These are phyloP conservation scores for Hydrophis major DNA, from an alignment of 2,797 vertebrate genomes.

Conservation along the genomic window DNA sequence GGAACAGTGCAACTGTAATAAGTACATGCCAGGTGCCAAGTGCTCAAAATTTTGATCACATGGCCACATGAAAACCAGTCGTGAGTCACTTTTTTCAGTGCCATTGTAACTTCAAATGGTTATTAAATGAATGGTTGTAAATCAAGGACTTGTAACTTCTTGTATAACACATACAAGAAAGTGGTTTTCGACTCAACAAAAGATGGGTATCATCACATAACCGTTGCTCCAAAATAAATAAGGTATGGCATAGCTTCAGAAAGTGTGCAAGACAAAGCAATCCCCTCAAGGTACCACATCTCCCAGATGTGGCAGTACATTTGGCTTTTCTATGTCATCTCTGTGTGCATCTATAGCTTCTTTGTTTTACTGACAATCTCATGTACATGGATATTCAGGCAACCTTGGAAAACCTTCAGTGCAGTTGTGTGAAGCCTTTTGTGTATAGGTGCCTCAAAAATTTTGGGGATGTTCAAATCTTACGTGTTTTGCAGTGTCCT, in stretches of 20 bases:
- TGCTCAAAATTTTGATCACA: not conserved
- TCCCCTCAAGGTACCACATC: not conserved
- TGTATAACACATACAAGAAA: constrained; percentile 47
- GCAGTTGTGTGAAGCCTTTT: not conserved
- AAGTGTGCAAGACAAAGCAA: not conserved
- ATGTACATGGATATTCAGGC: not conserved
- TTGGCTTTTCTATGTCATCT: not conserved
- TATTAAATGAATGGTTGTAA: not conserved
- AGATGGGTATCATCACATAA: not conserved
- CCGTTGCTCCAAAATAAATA: not conserved
- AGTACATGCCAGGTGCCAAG: not conserved
- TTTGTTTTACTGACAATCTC: not conserved
- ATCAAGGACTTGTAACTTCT: not conserved
- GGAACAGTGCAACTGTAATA: not conserved
- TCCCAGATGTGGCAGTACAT: not conserved
- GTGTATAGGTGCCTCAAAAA: not conserved
- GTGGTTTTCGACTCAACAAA: constrained; percentile 48
- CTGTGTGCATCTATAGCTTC: not conserved
- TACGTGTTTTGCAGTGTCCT: not conserved
- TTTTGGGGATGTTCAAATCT: not conserved
- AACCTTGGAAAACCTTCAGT: not conserved
- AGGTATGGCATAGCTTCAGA: not conserved
- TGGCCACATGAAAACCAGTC: not conserved
- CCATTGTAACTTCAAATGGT: not conserved
- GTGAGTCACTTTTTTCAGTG: not conserved